Percentiles rank a stretch among this genome's conserved stretches.
Evolutionary conservation across 2,888 invertebrate genomes (phyloP).

Genomic region (Aphidoletes aphidimyza): DNA sequence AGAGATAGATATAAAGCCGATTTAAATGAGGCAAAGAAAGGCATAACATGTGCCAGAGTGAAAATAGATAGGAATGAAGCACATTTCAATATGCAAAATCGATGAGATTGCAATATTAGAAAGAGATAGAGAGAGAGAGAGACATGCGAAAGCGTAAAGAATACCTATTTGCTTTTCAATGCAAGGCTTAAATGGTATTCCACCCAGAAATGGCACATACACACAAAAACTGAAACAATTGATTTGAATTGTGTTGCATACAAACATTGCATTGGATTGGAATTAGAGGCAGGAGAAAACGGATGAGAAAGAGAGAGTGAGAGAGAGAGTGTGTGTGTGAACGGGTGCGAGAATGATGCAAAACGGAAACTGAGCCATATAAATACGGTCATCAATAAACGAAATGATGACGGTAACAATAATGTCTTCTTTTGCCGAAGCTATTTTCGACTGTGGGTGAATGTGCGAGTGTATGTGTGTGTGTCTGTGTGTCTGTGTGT

Average conservation of each 20-base stretch:
- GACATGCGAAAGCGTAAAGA: neutral
- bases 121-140: too few relatives aligned
- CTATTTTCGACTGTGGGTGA: too few relatives aligned
- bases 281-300: neutral
- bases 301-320: neutral
- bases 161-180: slow-evolving; percentile 14
- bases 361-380: neutral
- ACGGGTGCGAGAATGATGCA: neutral
- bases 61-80: too few relatives aligned
- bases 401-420: slow-evolving; percentile 33
- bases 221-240: slow-evolving; percentile 30
- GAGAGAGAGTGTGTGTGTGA: neutral
- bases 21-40: neutral
- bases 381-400: neutral
- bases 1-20: neutral
- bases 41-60: too few relatives aligned
- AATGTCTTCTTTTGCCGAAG: slow-evolving; percentile 20
- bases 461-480: too few relatives aligned
- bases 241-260: neutral
- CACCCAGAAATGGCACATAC: neutral
- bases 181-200: neutral
- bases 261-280: neutral
- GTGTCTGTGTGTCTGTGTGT: too few relatives aligned
- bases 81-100: neutral
- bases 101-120: slow-evolving; percentile 33